Evolutionary conservation across 2,113 vertebrate species (phyloP), one percentile per base, ranked within the genome.

Genomic region (Cheirogaleus medius): DNA sequence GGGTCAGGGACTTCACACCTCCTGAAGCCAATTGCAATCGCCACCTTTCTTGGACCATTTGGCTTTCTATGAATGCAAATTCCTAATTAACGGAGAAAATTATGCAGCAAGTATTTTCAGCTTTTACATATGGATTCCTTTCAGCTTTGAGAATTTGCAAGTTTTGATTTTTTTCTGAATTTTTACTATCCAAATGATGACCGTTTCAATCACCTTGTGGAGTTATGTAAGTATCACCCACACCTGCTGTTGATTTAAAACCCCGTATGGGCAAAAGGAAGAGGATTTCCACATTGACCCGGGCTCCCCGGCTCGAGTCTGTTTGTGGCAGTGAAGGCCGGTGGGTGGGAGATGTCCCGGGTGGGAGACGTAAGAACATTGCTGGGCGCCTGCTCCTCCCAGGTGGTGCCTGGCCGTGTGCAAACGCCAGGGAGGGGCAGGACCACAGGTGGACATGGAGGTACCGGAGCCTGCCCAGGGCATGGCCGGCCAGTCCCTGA

Each of bases 271-370:
- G 18, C 20, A 20, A 32, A 18, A 18, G 25, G 18, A 29, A 47
- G 37, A 73, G 18, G 4, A 37, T 47, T 71, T 71, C 54, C 52
- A 37, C 37, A 32, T 1, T 14, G 13, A 20, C 6, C 12, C 27
- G 81, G 68, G 42, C 21, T 78, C 32, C 52, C 12, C 1, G 10
- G 10, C 17, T 10, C 17, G 44, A 37, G 11, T 47, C 29, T 1
- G 1, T 0, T 12, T 6, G 44, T 37, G 54, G 64, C 12, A 2
- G 6, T 7, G 37, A 15, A 20, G 64, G 2, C 52, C 1, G 5
- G 52, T 54, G 4, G n/a, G 58, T 10, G 60, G 37, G 29, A 27
- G 12, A 27, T 18, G 21, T 2, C 49, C 13, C 0, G 4, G n/a
- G 58, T 14, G 60, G 37, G 37, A 20, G 12, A 20, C 25, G 29